These are phyloP conservation scores for Aurelia sp. DNA, from an alignment of 30 jellyfish, hydroid and myxozoan genomes.

Conservation along the genomic window DNA sequence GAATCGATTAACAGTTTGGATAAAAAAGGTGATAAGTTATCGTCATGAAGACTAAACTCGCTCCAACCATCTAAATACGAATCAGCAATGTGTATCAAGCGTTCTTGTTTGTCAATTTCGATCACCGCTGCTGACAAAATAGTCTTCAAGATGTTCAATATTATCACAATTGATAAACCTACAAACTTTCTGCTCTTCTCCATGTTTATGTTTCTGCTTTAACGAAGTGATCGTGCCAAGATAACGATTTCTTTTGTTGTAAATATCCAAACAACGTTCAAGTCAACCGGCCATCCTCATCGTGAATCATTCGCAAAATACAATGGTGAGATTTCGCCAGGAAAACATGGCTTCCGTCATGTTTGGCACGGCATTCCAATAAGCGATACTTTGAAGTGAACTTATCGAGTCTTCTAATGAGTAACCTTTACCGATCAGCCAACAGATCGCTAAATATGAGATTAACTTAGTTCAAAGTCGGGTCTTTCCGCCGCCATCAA, in stretches of 20 bases:
- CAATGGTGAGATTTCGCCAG: conserved; percentile 32
- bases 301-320: conserved; percentile 53
- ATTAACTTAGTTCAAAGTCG: conserved; percentile 20
- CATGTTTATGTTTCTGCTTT: conserved; percentile 17
- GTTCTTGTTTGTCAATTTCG: not conserved
- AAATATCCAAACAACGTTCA: conserved; percentile 38
- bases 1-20: conserved; percentile 41
- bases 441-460: not conserved
- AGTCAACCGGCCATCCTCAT: conserved; percentile 54
- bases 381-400: too few relatives aligned
- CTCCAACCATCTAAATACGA: conserved; percentile 54
- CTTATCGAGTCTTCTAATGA: too few relatives aligned
- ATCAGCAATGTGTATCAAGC: conserved; percentile 31
- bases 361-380: not conserved
- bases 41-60: conserved; percentile 9
- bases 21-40: conserved; percentile 35
- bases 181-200: not conserved
- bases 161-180: not conserved
- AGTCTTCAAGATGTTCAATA: not conserved
- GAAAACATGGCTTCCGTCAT: conserved; percentile 33
- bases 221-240: conserved; percentile 25
- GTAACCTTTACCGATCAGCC: not conserved
- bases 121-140: conserved; percentile 11
- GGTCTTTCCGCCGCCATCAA: conserved; percentile 32
- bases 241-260: conserved; percentile 51